These are phyloP conservation scores for Pissodes strobi DNA, from an alignment of 1,140 invertebrate species.

Conservation along the genomic window DNA sequence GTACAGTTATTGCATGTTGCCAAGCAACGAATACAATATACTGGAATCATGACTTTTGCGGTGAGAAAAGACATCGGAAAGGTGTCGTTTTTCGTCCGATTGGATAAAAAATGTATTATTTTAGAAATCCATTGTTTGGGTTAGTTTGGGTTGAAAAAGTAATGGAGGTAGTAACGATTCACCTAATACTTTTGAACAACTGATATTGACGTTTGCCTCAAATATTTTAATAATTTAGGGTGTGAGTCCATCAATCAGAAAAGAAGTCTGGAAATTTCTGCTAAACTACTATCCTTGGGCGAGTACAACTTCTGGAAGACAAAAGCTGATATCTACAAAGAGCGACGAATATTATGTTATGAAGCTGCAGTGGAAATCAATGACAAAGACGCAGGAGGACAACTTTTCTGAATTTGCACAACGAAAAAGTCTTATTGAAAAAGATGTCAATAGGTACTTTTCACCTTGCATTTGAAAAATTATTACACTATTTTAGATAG, in stretches of 20 bases:
- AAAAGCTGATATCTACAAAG: slow-evolving; percentile 70
- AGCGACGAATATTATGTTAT: slow-evolving; percentile 90
- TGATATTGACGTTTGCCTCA: no score
- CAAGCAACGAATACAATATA: no score
- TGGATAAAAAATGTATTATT: no score
- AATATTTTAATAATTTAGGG: slow-evolving; percentile 59
- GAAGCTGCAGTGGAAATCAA: slow-evolving; percentile 96
- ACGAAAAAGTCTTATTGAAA: slow-evolving; percentile 93
- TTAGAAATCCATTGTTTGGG: no score
- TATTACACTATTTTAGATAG: no score
- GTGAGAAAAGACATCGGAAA: no score
- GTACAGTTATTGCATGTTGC: no score
- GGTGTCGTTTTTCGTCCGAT: no score
- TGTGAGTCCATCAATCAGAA: slow-evolving; percentile 69
- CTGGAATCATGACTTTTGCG: no score
- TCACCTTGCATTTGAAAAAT: not conserved
- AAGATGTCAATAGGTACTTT: slow-evolving; percentile 80
- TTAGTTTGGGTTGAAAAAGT: no score
- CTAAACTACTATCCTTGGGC: slow-evolving; percentile 89
- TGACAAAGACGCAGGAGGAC: slow-evolving; percentile 83
- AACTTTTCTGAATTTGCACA: slow-evolving; percentile 89
- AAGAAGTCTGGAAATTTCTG: slow-evolving; percentile 94
- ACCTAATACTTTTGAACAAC: no score
- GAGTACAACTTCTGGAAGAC: slow-evolving; percentile 73
- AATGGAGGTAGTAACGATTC: no score